Evolutionary conservation across 1,140 invertebrate species (phyloP), one percentile per base, ranked within the genome.

Genomic region (Atopsyche davidsoni): DNA sequence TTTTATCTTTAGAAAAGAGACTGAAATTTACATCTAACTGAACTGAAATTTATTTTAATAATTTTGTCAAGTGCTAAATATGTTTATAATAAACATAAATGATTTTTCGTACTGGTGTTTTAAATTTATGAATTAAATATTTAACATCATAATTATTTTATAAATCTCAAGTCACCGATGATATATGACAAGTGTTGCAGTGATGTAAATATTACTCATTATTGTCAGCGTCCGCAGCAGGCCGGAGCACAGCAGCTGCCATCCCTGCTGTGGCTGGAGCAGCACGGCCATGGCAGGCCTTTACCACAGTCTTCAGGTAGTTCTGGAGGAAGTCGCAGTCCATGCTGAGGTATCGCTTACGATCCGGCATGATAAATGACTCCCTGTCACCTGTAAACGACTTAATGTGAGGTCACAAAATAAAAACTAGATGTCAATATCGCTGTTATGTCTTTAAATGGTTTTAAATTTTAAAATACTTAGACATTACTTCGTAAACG

Each of bases 231-330:
- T 68, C 61, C 0, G 62, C 55, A 14, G 72, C 71, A 4, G 71
- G 61, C 36, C 71, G 70, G 4, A 82, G 64, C 48, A 79, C 70
- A 32, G 68, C 64, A 3, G 83, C 82, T 1, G 79, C 77, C 84
- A 87, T 86, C 21, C 83, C 84, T 2, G 83, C 81, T 3, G 83
- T 87, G 4, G 82, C 83, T 34, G 75, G 74, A 3, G 81, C 80
- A 6, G 73, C 76, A 34, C 78, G 68, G 22, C 62, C 68, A 59
- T 85, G 84, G 59, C 82, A 83, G 14, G 73, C 77, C 32, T 72
- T 69, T 10, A 86, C 72, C 0, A 82, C 75, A 9, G 83, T 60
- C 41, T 73, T 64, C 69, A 84, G 72, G 59, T 86, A 86, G 34
- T 72, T 75, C 39, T 73, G 73, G 16, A 86, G 63, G 63, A 86